Evolutionary conservation across 2,888 invertebrate species (phyloP).

Genomic region (Mesoligia furuncula): DNA sequence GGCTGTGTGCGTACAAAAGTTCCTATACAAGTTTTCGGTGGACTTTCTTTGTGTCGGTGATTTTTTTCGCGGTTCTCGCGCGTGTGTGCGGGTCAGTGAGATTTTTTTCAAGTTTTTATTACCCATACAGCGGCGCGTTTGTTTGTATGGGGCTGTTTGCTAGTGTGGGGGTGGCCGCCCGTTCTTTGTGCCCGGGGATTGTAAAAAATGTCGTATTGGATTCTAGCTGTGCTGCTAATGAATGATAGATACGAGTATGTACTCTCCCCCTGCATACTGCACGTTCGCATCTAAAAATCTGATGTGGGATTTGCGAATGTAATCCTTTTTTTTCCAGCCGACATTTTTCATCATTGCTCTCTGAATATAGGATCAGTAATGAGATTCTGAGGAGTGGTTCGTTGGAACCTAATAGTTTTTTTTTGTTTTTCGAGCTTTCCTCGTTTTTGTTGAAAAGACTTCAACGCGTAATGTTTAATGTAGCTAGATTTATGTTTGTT

Average conservation of each 20-base stretch:
- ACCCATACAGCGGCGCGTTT: slow-evolving; percentile 71
- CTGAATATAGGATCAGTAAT: slow-evolving; percentile 61
- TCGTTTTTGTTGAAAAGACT: slow-evolving; percentile 69
- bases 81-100: slow-evolving; percentile 88
- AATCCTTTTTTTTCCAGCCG: slow-evolving; percentile 68
- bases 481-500: neutral
- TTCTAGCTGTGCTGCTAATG: slow-evolving; percentile 89
- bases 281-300: slow-evolving; percentile 81
- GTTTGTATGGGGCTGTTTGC: slow-evolving; percentile 77
- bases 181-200: slow-evolving; percentile 89
- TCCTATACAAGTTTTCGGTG: slow-evolving; percentile 89
- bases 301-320: slow-evolving; percentile 81
- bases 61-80: slow-evolving; percentile 85
- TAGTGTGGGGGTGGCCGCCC: slow-evolving; percentile 83
- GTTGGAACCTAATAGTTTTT: slow-evolving; percentile 34
- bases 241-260: slow-evolving; percentile 88
- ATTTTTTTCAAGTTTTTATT: slow-evolving; percentile 89
- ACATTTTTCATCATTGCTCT: slow-evolving; percentile 70
- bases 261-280: slow-evolving; percentile 76
- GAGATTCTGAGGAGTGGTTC: slow-evolving; percentile 49
- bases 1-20: slow-evolving; percentile 84
- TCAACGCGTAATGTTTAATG: slow-evolving; percentile 66
- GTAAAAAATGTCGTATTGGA: slow-evolving; percentile 91
- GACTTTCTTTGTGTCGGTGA: slow-evolving; percentile 90
- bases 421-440: slow-evolving; percentile 37